Base-by-base conservation (phyloP, 2,797 vertebrate genomes). In the Leptatherina wallacei region DNA sequence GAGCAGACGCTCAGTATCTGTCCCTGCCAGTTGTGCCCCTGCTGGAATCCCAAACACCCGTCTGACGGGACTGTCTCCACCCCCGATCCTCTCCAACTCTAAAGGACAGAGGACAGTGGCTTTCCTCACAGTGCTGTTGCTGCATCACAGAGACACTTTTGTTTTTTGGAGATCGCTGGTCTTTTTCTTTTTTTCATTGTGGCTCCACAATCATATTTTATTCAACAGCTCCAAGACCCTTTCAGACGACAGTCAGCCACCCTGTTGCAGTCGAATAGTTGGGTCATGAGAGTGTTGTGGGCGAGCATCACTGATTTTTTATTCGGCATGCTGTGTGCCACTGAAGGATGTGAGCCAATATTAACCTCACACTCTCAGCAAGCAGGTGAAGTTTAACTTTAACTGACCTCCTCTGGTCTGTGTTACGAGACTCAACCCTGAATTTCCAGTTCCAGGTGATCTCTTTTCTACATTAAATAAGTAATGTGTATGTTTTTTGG, bases 191-290 rank as follows among this genome's bases (percentile, higher is more conserved):
- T 30, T 29, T 54, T 16, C 83, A 86, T 85, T 85, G 81, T 89
- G 82, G 73, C 80, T n/a, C 33, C 77, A 88, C 81, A 88, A 81
- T 94, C 88, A 93, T 92, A 91, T 95, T 95, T 95, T 86, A 91
- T 95, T 94, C 92, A 93, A 88, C 87, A 80, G 90, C 66, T 70
- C 61, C 27, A 12, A 78, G 85, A 83, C 65, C 64, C 80, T 84
- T 70, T 62, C 67, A 83, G 85, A 85, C 54, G 76, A 85, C 73
- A 88, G 82, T 85, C 85, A 77, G 79, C 66, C 83, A 38, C 73
- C 77, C 76, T 63, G 77, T 69, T 61, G 14, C 57, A 71, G 63
- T 32, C 16, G 85, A 88, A 91, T 84, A 77, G 78, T 87, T 89
- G 75, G 75, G 81, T 77, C 84, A 88, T 91, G 92, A 90, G 85